phyloP scores from a whole-genome alignment of 2,797 vertebrate species.

The Hydrolagus colliei region DNA sequence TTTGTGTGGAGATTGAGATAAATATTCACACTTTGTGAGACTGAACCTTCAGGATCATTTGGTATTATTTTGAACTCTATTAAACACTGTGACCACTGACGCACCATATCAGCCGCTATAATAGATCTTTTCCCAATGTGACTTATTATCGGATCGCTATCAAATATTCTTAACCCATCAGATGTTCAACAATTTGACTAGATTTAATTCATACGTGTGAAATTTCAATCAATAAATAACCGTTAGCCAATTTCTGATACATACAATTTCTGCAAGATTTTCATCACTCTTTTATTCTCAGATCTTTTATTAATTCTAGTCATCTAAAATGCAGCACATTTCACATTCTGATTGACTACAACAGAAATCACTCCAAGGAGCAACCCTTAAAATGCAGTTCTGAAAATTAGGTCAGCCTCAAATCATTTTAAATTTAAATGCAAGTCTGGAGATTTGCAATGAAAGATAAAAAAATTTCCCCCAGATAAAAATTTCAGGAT shows the following conservation, averaged over 20 bases:
- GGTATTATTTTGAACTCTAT: neutral
- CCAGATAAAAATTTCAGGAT: slow-evolving; percentile 10
- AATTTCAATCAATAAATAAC: neutral
- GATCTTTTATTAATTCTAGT: neutral
- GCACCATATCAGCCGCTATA: neutral
- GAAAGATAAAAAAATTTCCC: slow-evolving; percentile 21
- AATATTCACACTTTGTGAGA: neutral
- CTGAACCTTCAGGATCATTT: neutral
- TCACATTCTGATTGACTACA: slow-evolving; percentile 15
- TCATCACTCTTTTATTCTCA: neutral
- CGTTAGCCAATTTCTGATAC: neutral
- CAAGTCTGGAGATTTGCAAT: slow-evolving; percentile 27
- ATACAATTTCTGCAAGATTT: slow-evolving; percentile 2
- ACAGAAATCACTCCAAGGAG: neutral
- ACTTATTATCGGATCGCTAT: neutral
- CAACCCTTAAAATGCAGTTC: neutral
- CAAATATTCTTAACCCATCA: neutral
- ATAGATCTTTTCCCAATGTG: neutral
- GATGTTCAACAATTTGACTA: neutral
- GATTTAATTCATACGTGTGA: neutral
- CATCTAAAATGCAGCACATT: neutral
- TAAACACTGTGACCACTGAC: neutral
- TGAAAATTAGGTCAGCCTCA: slow-evolving; percentile 15
- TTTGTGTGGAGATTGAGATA: neutral
- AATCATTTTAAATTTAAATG: slow-evolving; percentile 30